Base-by-base conservation (phyloP, 1,140 invertebrate species). In the Pinna nobilis region DNA sequence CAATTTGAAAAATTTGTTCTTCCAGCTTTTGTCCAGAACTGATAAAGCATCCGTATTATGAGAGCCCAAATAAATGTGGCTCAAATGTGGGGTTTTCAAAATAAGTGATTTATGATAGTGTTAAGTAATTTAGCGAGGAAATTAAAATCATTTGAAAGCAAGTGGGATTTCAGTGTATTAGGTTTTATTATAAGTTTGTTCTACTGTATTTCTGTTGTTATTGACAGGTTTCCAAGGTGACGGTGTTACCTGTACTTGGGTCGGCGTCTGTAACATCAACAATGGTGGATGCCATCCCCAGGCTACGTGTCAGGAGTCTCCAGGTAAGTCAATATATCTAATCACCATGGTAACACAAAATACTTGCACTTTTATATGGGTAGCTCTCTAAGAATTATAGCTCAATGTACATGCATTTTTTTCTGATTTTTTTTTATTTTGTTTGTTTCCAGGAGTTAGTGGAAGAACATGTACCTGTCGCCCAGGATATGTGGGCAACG, bases 231-330 rank as follows among this genome's bases (percentile, higher is more conserved):
- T 94, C 88, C 87, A 91, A 72, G 96, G 96, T 0, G 92, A 98
- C 87, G 96, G 96, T 18, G 86, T 91, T 0, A 91, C 89, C 0
- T 97, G 96, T 82, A 90, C 89, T 4, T 95, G 91, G 86, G 82
- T 89, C 15, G 94, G 94, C 7, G 82, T 92, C 5, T 97, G 96
- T 84, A 86, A 87, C 32, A 88, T 93, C 3, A 94, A 95, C 83
- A 95, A 95, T 85, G 88, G 88, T 32, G 88, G 88, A 18, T 99
- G 97, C 84, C 93, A 96, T 90, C 93, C 93, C 4, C 87, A 93
- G 1, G 97, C 97, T 0, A 91, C 87, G 13, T 99, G 97, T 82
- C 84, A 91, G 13, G 92, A 95, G 61, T 71, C 63, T 68, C 75
- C 79, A 78, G 82, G 84, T 84, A 76, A 70, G 35, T 37, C 57